Conservation (phyloP, 53 echinoderm and acorn worm genomes). For the Astropecten irregularis region DNA sequence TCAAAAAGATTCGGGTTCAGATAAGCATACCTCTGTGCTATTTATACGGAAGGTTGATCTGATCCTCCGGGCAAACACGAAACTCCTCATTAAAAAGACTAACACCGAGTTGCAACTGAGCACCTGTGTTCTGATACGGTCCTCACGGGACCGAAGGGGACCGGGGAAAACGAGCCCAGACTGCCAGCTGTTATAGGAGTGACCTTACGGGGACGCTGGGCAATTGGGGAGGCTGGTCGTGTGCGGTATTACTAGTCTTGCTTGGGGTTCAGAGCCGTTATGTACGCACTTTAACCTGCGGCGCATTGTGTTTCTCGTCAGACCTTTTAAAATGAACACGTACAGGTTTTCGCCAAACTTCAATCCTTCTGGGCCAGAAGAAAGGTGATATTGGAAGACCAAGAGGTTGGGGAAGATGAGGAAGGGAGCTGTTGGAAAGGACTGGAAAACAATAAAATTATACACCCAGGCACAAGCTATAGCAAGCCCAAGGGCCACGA, state of each 20-base stretch:
- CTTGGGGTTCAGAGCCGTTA: too few species aligned
- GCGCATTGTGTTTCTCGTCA: slow-evolving; percentile 10
- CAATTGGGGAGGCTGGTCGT: too few species aligned
- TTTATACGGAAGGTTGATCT: too few species aligned
- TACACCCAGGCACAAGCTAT: slow-evolving; percentile 28
- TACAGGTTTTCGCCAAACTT: not conserved
- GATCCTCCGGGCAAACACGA: not conserved
- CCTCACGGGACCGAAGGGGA: not conserved
- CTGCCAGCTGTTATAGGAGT: slow-evolving; percentile 30
- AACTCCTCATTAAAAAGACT: slow-evolving; percentile 14
- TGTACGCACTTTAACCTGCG: too few species aligned
- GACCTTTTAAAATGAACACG: not conserved
- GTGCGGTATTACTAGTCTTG: too few species aligned
- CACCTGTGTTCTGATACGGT: slow-evolving; percentile 8
- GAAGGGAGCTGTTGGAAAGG: not conserved
- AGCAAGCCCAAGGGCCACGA: slow-evolving; percentile 11
- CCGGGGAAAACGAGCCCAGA: not conserved
- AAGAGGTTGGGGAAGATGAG: not conserved
- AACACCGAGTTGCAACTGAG: not conserved
- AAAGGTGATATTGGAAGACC: not conserved
- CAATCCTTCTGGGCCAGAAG: not conserved
- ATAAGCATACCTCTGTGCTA: too few species aligned
- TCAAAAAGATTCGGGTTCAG: too few species aligned
- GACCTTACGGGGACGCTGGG: slow-evolving; percentile 29
- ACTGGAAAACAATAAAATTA: not conserved